These are phyloP conservation scores for Miichthys miiuy DNA, from an alignment of 2,797 vertebrate genomes.

Conservation along the genomic window DNA sequence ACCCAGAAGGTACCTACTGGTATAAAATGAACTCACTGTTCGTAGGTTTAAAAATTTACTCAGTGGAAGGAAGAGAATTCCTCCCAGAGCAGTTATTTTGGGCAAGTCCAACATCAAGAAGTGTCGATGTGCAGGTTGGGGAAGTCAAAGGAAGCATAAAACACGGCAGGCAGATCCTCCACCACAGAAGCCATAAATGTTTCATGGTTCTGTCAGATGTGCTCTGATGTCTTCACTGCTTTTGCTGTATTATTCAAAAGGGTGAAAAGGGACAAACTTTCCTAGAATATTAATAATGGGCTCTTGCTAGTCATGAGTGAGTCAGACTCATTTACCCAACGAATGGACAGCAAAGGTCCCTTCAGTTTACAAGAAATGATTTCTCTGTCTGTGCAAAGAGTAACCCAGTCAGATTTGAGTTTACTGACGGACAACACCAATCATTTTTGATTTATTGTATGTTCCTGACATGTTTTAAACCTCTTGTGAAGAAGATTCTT, in stretches of 20 bases:
- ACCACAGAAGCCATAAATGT: conserved; percentile 79
- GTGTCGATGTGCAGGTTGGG: conserved; percentile 51
- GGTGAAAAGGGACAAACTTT: conserved; percentile 80
- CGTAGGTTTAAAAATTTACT: conserved; percentile 35
- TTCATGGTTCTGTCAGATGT: conserved; percentile 82
- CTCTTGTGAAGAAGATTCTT: background rate
- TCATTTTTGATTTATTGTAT: no score
- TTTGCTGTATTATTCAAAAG: conserved; percentile 84
- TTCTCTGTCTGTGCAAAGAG: conserved; percentile 39
- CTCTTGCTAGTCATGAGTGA: conserved; percentile 44
- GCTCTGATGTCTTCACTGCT: conserved; percentile 80
- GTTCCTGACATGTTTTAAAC: background rate
- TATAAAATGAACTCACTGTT: conserved; percentile 26
- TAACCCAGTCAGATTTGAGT: conserved; percentile 35
- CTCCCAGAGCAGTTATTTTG: conserved; percentile 61
- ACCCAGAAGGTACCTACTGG: background rate
- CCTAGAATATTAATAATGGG: conserved; percentile 77
- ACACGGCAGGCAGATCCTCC: conserved; percentile 66
- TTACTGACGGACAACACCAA: conserved; percentile 8
- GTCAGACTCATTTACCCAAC: conserved; percentile 49
- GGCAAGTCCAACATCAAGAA: conserved; percentile 56
- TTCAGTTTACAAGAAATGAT: conserved; percentile 41
- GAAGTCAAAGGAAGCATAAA: conserved; percentile 68
- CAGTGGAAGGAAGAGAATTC: conserved; percentile 34
- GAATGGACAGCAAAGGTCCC: conserved; percentile 57